Percentiles rank a stretch among this genome's conserved stretches.
Conservation (phyloP, 2,113 vertebrate species). For the Prochilodus magdalenae region DNA sequence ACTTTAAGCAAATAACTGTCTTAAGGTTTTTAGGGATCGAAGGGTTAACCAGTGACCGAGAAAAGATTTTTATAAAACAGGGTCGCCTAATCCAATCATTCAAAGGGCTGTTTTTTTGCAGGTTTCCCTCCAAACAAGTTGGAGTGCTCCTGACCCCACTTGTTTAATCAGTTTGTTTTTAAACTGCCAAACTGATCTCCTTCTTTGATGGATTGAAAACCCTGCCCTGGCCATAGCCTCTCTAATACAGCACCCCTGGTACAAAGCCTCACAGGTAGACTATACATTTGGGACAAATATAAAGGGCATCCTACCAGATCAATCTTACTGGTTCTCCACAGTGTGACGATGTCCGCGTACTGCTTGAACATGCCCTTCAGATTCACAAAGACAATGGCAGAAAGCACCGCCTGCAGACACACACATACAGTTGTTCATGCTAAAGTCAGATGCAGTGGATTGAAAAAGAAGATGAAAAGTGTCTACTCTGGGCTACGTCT, state of each 20-base stretch:
- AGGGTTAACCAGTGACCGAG: not conserved
- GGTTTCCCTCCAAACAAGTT: no score
- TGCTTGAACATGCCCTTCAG: constrained; percentile 94
- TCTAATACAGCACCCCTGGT: no score
- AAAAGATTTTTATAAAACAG: no score
- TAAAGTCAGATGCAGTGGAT: not conserved
- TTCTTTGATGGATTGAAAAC: no score
- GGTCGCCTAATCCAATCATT: no score
- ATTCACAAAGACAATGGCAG: constrained; percentile 87
- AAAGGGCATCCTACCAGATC: constrained; percentile 87
- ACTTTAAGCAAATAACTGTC: no score
- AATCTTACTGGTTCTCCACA: constrained; percentile 85
- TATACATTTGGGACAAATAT: not conserved
- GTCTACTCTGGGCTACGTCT: not conserved
- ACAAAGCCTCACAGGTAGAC: not conserved
- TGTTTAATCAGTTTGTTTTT: no score
- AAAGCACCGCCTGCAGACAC: constrained; percentile 83
- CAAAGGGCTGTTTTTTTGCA: no score
- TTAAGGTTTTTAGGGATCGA: not conserved
- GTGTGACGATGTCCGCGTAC: constrained; percentile 76
- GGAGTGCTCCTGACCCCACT: no score
- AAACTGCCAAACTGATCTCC: no score
- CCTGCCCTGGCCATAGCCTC: no score
- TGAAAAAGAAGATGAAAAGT: not conserved
- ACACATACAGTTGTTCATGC: not conserved